Percentiles rank a stretch among this genome's conserved stretches.
These are phyloP conservation scores for Dipodomys spectabilis DNA, from an alignment of 2,113 vertebrate species.

Conservation along the genomic window DNA sequence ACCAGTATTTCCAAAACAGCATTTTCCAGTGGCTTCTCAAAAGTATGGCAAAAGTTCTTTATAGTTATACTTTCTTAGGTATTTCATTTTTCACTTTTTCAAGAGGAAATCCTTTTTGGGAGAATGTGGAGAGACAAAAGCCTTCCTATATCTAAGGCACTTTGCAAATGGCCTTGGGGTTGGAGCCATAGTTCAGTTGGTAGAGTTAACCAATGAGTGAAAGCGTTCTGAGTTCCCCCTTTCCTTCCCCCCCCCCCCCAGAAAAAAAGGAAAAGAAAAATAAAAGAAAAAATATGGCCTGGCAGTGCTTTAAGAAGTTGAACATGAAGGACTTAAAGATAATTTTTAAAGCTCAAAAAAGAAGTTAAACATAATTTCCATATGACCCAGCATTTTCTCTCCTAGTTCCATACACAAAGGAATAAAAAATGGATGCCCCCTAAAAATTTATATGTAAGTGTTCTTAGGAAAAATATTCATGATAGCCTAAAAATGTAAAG, in stretches of 20 bases:
- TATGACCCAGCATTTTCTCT: background rate
- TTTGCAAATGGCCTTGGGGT: background rate
- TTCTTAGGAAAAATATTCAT: background rate
- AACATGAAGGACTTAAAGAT: background rate
- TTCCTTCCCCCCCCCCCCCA: too few relatives aligned
- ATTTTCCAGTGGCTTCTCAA: background rate
- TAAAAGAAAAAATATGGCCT: background rate
- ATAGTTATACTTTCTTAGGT: background rate
- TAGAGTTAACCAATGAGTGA: too few relatives aligned
- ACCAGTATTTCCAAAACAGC: accelerated
- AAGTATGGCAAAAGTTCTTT: background rate
- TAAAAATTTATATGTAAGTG: background rate
- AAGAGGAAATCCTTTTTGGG: background rate
- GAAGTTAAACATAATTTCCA: background rate
- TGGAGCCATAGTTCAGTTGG: too few relatives aligned
- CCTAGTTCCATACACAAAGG: background rate
- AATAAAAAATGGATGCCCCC: background rate
- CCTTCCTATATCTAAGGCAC: background rate
- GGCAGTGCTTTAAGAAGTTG: background rate
- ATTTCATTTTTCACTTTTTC: background rate
- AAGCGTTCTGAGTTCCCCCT: too few relatives aligned
- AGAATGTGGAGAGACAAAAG: background rate
- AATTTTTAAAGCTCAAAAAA: background rate
- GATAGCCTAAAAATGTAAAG: background rate
- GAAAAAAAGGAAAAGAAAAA: too few relatives aligned